Percentiles rank a stretch among this genome's conserved stretches.
Conservation (phyloP, 92 coral and sea anemone species). For the Epizoanthus rinbou region DNA sequence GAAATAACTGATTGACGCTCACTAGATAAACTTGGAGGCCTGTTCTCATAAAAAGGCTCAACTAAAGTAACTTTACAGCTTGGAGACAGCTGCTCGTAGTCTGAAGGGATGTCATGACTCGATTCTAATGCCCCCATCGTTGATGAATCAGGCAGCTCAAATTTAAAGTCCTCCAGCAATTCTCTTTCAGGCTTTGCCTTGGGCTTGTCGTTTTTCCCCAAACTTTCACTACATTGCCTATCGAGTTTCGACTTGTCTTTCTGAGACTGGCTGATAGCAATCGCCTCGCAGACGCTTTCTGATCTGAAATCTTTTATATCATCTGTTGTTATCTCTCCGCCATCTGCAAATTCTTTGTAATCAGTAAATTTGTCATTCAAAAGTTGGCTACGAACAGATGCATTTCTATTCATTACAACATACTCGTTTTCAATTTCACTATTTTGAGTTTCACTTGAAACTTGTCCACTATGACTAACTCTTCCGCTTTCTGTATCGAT, state of each 20-base stretch:
- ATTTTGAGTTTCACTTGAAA: constrained; percentile 23
- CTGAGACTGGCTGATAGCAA: neutral
- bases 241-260: constrained; percentile 25
- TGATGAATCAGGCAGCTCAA: constrained; percentile 12
- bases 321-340: constrained; percentile 30
- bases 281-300: constrained; percentile 26
- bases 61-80: constrained; percentile 36
- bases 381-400: constrained; percentile 3
- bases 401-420: constrained; percentile 33
- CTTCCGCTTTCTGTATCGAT: constrained; percentile 12
- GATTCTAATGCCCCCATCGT: constrained; percentile 34
- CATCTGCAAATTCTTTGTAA: constrained; percentile 39
- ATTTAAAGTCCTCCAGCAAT: constrained; percentile 36
- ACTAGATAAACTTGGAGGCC: constrained; percentile 46
- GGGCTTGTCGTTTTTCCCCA: no score
- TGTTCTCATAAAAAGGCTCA: constrained; percentile 55
- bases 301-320: neutral
- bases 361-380: constrained; percentile 24
- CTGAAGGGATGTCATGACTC: constrained; percentile 19
- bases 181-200: constrained; percentile 15
- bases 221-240: neutral
- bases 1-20: neutral
- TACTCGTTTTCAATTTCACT: constrained; percentile 27
- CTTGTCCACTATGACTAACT: constrained; percentile 6
- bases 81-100: constrained; percentile 32